Base-by-base conservation (phyloP, 2,113 vertebrate genomes). In the Grus americana region DNA sequence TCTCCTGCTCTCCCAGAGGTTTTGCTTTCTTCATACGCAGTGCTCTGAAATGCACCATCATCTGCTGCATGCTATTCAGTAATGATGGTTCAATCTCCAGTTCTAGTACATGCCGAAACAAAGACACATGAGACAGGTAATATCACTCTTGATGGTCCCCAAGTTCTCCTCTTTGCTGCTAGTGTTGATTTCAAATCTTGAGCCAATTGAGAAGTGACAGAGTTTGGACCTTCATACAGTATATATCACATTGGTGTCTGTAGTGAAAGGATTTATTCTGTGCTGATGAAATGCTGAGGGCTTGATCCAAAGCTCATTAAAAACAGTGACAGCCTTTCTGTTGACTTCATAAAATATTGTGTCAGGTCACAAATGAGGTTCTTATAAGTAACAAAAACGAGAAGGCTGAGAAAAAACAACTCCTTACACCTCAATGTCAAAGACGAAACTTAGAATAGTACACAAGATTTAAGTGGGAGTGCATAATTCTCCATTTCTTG, bases 301-400 rank as follows among this genome's bases (percentile, higher is more conserved):
- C 38, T 83, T 71, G 68, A 95, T 84, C n/a, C 90, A 95, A 86
- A 96, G 55, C 88, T 94, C 61, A 91, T 93, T 91, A 95, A 94
- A 95, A 93, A 66, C 57, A 89, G 49, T 32, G 76, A 57, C 72
- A 96, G 80, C 20, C 52, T 89, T 86, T 75, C 76, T 84, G 62
- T 40, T 82, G 65, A 82, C 92, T 96, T 87, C 86, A 87, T 84
- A 68, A 91, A 95, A 72, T 67, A 65, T 9, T 47, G 40, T 86
- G 71, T 93, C 79, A 79, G 76, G 70, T 74, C 80, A 65, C 27
- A 54, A 96, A 93, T 70, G 73, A 79, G 15, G 36, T 72, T 92
- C 54, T 86, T 67, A 40, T 18, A 93, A 84, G 47, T 11, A 87
- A 89, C 49, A 92, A 91, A 97, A 92, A 66, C 27, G 17, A 59